Evolutionary conservation across 1,140 invertebrate species (phyloP), one percentile per base, ranked within the genome.

Genomic region (Anastrepha ludens): DNA sequence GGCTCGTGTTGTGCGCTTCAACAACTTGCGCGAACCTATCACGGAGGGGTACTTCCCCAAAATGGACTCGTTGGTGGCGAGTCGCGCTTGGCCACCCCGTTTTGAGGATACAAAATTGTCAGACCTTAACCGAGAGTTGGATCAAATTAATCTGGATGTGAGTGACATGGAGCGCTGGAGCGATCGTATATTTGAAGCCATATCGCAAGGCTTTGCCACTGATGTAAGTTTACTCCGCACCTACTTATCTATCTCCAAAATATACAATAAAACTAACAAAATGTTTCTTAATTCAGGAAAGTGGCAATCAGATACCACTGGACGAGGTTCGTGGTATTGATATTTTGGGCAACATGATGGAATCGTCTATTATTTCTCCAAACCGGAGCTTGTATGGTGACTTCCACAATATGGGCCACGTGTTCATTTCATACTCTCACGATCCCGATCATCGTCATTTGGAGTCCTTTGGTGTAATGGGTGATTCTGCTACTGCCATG

Each of bases 341-440:
- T 89, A 94, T 96, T 50, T 93, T 98, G 3, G 97, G 97, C 8
- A 97, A 98, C 90, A 95, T 98, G 87, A 94, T 98, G 88, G 97
- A 98, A 92, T 94, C 95, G 0, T 96, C 95, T 15, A 95, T 95
- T 60, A 91, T 97, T 8, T 96, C 96, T 13, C 94, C 95, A 0
- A 97, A 98, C 91, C 92, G 91, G 4, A 94, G 94, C 11, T 93
- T 95, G 70, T 97, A 97, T 89, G 96, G 97, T n/a, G 95, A 96
- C 90, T 86, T 93, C 59, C 97, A 97, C 90, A 97, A 97, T 92
- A 94, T 95, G 88, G 96, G 96, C 2, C 95, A 95, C 88, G 93
- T 96, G 0, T 94, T 95, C 60, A 95, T 97, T 88, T 95, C 95
- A 1, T 96, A 94, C 88, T 94, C 95, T 59, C 96, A 97, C 89